Base-by-base conservation (phyloP, 2,113 vertebrate genomes). In the Coreoperca whiteheadi region DNA sequence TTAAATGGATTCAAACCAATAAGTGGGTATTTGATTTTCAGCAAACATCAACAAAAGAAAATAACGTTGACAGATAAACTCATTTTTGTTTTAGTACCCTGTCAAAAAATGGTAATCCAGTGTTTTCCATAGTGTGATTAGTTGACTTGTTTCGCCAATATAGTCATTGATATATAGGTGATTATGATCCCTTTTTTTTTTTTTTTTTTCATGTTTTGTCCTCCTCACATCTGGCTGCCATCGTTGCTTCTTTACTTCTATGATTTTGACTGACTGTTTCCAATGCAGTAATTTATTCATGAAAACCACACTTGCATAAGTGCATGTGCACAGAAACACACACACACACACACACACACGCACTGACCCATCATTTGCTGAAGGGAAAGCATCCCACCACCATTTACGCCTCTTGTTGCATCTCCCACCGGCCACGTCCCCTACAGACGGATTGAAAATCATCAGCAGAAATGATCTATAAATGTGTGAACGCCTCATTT, bases 401-500 rank as follows among this genome's bases (percentile, higher is more conserved):
- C 74, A 84, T 82, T 74, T 81, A 83, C 37, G 86, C 79, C 89
- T 92, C 83, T 61, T 84, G 84, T 83, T 65, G 76, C 48, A 61
- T 82, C 76, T 82, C 81, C 89, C 85, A 81, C 64, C 0, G 34
- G 86, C 81, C 70, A 59, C 23, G 1, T 90, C 50, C 89, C 90
- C 87, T 57, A 72, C 77, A 84, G 85, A 78, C 34, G 2, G 48
- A 70, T 68, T 86, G 78, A 79, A 60, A 82, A 87, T 79, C 83
- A 81, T 75, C 86, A 80, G 39, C 79, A 60, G 79, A 90, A 86
- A 87, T 72, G 39, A 82, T 85, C 84, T 84, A 88, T 86, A 88
- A 89, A 92, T 88, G 80, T 86, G 86, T 54, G 60, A 91, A 84
- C 23, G 80, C 74, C 80, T 92, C 82, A 90, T 91, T 93, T 89